phyloP scores from a whole-genome alignment of 2,113 vertebrate genomes.

The Theristicus caerulescens region DNA sequence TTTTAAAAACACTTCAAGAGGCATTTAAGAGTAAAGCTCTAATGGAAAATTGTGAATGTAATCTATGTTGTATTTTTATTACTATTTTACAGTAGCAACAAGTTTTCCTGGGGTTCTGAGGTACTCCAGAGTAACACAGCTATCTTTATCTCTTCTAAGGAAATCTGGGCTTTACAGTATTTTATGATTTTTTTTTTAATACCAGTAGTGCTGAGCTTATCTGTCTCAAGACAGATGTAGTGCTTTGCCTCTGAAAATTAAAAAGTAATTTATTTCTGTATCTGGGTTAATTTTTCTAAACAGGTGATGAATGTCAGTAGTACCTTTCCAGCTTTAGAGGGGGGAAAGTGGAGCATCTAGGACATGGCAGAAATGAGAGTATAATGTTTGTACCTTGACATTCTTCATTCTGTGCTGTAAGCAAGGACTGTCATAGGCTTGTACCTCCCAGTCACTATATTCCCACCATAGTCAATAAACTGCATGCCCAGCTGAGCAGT shows the following conservation, averaged over 20 bases:
- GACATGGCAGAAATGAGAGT: background rate
- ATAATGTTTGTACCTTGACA: background rate
- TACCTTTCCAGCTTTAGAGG: background rate
- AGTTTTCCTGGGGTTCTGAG: background rate
- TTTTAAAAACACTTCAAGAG: background rate
- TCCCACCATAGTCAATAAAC: background rate
- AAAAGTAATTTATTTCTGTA: background rate
- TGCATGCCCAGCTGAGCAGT: background rate
- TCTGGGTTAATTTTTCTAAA: background rate
- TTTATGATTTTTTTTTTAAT: background rate
- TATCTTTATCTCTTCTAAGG: background rate
- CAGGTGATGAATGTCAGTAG: background rate
- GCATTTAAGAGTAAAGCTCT: background rate
- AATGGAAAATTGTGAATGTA: background rate
- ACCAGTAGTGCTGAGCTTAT: background rate
- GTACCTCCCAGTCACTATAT: background rate
- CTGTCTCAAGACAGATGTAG: background rate
- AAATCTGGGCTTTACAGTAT: background rate
- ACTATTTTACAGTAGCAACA: background rate
- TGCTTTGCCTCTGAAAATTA: background rate
- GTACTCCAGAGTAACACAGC: background rate
- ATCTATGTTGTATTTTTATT: background rate
- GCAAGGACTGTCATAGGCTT: background rate
- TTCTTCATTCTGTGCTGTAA: background rate
- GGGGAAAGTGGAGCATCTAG: background rate